These are phyloP conservation scores for Tragulus kanchil DNA, from an alignment of 2,113 vertebrate species.

Conservation along the genomic window DNA sequence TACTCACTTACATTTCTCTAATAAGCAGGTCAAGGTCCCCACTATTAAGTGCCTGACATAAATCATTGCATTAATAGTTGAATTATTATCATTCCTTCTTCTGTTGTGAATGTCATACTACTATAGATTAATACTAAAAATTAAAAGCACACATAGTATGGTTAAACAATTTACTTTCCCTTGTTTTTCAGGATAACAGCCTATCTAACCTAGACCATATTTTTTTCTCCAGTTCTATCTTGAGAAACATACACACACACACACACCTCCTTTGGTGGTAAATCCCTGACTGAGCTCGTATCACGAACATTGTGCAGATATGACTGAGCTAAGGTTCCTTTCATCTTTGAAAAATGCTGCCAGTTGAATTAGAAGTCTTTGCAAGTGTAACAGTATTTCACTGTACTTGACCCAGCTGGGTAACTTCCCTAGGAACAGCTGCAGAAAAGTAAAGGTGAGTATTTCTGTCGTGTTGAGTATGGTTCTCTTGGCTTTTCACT, in stretches of 20 bases:
- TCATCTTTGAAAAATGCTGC: constrained; percentile 39
- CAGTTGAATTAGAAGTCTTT: constrained; percentile 49
- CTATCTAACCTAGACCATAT: background rate
- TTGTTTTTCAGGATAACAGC: background rate
- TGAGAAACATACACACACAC: background rate
- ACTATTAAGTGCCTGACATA: background rate
- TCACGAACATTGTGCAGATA: background rate
- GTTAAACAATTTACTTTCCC: background rate
- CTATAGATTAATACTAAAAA: background rate
- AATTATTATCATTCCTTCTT: background rate
- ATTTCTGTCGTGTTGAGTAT: background rate
- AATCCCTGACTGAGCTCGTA: background rate
- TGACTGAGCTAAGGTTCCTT: background rate
- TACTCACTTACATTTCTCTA: constrained; percentile 43
- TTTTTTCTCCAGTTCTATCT: constrained; percentile 3
- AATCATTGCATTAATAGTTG: background rate
- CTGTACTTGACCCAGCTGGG: background rate
- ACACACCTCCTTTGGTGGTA: background rate
- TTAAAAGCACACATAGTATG: background rate
- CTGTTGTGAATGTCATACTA: background rate
- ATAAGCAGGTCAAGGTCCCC: background rate
- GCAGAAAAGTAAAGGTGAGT: background rate
- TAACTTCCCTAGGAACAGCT: constrained; percentile 2
- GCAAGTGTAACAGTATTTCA: background rate
- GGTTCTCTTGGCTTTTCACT: background rate